phyloP scores from a whole-genome alignment of 2,888 invertebrate species.

The Lasioglossum pauxillum region DNA sequence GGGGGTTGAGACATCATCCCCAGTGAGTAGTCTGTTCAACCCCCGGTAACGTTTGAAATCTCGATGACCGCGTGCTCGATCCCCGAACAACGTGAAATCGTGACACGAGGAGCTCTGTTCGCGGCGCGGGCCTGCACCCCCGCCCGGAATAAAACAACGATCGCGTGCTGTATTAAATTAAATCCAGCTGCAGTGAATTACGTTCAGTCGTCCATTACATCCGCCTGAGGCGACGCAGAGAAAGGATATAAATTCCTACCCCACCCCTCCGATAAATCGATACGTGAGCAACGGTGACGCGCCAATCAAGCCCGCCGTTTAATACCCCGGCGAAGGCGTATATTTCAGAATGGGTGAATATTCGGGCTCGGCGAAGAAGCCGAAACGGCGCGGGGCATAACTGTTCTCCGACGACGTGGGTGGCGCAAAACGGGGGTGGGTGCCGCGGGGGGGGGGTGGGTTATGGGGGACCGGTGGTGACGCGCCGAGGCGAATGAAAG shows the following conservation, averaged over 20 bases:
- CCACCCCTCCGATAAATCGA: constrained; percentile 59
- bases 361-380: constrained; percentile 52
- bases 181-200: constrained; percentile 59
- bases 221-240: constrained; percentile 47
- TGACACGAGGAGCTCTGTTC: not conserved
- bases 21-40: too few species aligned
- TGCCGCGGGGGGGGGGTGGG: not conserved
- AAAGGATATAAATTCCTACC: constrained; percentile 64
- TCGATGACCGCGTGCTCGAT: constrained; percentile 9
- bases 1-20: not conserved
- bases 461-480: constrained; percentile 28
- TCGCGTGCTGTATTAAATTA: constrained; percentile 54
- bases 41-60: not conserved
- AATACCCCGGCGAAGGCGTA: constrained; percentile 56
- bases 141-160: constrained; percentile 38
- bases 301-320: constrained; percentile 61
- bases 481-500: constrained; percentile 64
- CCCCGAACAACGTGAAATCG: not conserved
- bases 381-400: constrained; percentile 37
- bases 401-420: not conserved
- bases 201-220: constrained; percentile 58
- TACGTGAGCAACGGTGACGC: constrained; percentile 62
- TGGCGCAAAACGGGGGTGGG: not conserved
- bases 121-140: not conserved
- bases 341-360: constrained; percentile 58